phyloP scores from a whole-genome alignment of 2,113 vertebrate genomes.

The Nycticorax nycticorax region DNA sequence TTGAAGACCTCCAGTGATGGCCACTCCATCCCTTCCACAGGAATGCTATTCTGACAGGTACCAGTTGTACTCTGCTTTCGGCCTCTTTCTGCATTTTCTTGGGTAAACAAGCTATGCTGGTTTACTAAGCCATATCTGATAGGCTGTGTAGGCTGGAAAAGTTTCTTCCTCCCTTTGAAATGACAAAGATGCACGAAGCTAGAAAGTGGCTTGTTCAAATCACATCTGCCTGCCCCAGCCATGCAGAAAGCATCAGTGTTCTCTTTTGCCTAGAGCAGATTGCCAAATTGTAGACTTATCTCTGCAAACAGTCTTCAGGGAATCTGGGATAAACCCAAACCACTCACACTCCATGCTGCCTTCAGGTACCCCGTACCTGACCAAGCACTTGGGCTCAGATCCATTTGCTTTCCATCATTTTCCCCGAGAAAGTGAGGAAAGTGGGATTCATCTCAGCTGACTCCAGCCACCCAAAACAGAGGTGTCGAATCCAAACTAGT shows the following conservation, averaged over 20 bases:
- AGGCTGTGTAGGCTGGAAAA: background rate
- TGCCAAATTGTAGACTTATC: background rate
- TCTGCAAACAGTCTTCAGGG: background rate
- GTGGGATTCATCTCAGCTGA: background rate
- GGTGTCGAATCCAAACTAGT: background rate
- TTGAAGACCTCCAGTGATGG: background rate
- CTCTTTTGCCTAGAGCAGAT: background rate
- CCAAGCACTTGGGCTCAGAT: background rate
- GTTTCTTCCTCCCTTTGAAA: background rate
- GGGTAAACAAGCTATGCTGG: background rate
- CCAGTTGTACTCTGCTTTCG: background rate
- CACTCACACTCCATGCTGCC: background rate
- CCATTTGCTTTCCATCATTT: background rate
- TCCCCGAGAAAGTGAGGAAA: background rate
- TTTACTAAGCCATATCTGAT: background rate
- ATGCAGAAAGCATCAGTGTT: background rate
- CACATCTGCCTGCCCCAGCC: background rate
- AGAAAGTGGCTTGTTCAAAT: background rate
- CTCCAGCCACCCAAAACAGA: background rate
- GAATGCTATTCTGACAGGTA: background rate
- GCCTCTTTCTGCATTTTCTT: background rate
- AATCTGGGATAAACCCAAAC: background rate
- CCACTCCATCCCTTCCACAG: background rate
- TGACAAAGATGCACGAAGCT: background rate
- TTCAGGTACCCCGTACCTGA: background rate